Evolutionary conservation across 2,888 invertebrate genomes (phyloP).

Genomic region (Metopia argyrocephala): DNA sequence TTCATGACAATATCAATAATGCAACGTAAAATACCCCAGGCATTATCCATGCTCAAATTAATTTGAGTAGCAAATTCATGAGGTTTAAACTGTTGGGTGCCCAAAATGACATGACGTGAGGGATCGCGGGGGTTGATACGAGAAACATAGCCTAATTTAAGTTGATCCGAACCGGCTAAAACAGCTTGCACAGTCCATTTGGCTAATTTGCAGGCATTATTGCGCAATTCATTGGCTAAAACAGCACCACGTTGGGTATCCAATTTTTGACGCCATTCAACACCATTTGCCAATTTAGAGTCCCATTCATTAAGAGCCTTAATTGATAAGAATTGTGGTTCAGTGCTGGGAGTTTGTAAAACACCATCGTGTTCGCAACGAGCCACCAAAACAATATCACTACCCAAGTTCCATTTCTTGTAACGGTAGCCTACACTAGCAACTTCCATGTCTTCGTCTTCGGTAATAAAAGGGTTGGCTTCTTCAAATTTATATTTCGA

Average conservation of each 20-base stretch:
- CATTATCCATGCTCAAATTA: conserved; percentile 99
- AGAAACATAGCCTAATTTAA: conserved; percentile 99
- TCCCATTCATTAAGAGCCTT: conserved; percentile 99
- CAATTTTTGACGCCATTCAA: conserved; percentile 98
- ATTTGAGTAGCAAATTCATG: conserved; percentile 99
- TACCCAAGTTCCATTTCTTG: conserved; percentile 97
- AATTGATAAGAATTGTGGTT: conserved; percentile 94
- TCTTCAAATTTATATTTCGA: conserved; percentile 93
- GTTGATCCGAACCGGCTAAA: conserved; percentile 96
- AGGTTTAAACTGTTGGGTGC: conserved; percentile 98
- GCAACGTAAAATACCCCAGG: conserved; percentile 98
- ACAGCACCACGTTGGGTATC: conserved; percentile 99
- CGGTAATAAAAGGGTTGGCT: conserved; percentile 94
- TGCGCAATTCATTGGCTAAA: conserved; percentile 97
- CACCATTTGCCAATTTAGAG: conserved; percentile 95
- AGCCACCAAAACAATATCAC: conserved; percentile 92
- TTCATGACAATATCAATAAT: conserved; percentile 98
- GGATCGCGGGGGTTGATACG: conserved; percentile 95
- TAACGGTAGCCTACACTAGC: conserved; percentile 98
- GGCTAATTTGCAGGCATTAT: conserved; percentile 99
- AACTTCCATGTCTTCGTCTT: conserved; percentile 94
- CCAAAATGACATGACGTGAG: conserved; percentile 96
- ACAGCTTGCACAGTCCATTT: conserved; percentile 99
- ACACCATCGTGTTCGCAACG: conserved; percentile 99
- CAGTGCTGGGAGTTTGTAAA: conserved; percentile 90